A percentile compares a stretch with the other conserved stretches of the same genome.
These are phyloP conservation scores for Pandemis heparana DNA, from an alignment of 2,888 invertebrate genomes.

Conservation along the genomic window DNA sequence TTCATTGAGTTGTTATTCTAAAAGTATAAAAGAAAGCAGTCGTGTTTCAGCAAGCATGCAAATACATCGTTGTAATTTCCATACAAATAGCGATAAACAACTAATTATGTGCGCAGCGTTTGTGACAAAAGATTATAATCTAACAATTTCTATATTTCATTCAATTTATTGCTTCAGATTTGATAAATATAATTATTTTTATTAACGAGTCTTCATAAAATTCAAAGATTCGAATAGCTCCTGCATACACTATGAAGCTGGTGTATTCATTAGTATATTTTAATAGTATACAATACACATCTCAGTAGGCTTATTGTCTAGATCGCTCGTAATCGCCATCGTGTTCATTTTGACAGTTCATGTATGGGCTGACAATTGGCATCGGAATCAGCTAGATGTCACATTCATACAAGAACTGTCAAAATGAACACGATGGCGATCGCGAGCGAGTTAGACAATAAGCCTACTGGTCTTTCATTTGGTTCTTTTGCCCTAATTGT, in stretches of 20 bases:
- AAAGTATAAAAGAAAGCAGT: conserved; percentile 65
- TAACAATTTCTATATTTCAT: conserved; percentile 35
- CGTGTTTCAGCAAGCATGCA: conserved; percentile 65
- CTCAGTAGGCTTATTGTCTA: too few relatives aligned
- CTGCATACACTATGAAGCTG: conserved; percentile 37
- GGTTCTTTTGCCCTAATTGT: neutral
- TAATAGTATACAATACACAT: conserved; percentile 1
- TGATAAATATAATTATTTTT: conserved; percentile 29
- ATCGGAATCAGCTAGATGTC: too few relatives aligned
- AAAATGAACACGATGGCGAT: too few relatives aligned
- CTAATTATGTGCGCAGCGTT: conserved; percentile 50
- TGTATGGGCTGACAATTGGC: too few relatives aligned
- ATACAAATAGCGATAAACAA: conserved; percentile 45
- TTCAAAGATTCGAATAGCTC: conserved; percentile 34
- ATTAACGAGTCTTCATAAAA: conserved; percentile 28
- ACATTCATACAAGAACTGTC: too few relatives aligned
- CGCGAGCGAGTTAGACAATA: too few relatives aligned
- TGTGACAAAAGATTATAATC: conserved; percentile 38
- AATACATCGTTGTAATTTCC: conserved; percentile 59
- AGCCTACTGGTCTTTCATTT: too few relatives aligned
- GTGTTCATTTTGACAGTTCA: too few relatives aligned
- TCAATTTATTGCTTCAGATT: conserved; percentile 25
- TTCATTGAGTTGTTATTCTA: conserved; percentile 2
- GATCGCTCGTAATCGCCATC: too few relatives aligned
- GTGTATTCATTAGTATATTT: neutral